Base-by-base conservation (phyloP, 2,797 vertebrate genomes). In the Schizopygopsis malacanthus region DNA sequence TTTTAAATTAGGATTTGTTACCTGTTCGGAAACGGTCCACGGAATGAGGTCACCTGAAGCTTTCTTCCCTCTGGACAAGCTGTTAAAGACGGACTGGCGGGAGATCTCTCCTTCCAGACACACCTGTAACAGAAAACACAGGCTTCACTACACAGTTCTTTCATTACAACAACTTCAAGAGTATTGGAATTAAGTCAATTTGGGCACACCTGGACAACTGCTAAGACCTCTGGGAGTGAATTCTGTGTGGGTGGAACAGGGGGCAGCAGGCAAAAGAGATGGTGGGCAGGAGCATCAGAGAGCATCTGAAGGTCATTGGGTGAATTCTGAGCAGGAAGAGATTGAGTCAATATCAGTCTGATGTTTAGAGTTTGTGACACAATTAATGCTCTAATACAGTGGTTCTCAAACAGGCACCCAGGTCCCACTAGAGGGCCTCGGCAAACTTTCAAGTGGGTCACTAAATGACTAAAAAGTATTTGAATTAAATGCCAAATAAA, bases 251-350 rank as follows among this genome's bases (percentile, higher is more conserved):
- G 97, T 4, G 96, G 96, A 67, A 99, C 98, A 0, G 98, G 98
- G 0, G 98, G 98, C 86, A 99, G 91, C 81, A 99, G 96, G 90
- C 98, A 99, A 92, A 99, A 99, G 75, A 99, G 97, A 82, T 99
- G 98, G 92, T 99, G 98, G 79, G 98, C 98, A 0, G 98, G 98
- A 1, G 98, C 98, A 22, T 99, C 98, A 0, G 98, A 99, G 67
- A 99, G 94, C 97, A 99, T 94, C 96, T 99, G 98, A 52, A 99
- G 97, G 84, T 99, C 98, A 20, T 98, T 99, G 59, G 98, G 98
- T 0, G 98, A 98, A 93, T 99, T 99, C 98, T 99, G 92, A 18
- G 92, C 45, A 56, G 16, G 22, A 1, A 85, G 59, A 83, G 39
- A 20, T 37, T 10, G 10, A 84, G 3, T 47, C 6, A 43, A 25